Evolutionary conservation across 2,113 vertebrate genomes (phyloP).

Genomic region (Eulemur rufifrons): DNA sequence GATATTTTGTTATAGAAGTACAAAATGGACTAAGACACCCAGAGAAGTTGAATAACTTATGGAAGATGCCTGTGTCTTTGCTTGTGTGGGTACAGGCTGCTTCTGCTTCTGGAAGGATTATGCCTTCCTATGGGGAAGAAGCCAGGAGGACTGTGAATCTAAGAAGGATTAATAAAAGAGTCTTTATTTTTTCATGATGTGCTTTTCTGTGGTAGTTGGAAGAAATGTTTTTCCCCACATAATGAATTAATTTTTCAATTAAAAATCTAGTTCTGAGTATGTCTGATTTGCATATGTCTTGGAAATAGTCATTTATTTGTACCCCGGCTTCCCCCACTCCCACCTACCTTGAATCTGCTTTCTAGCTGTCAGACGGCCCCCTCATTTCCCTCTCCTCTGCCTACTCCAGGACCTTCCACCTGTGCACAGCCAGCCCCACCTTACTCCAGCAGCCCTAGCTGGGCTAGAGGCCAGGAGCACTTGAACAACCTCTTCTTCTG

Average conservation of each 20-base stretch:
- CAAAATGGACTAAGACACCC: background rate
- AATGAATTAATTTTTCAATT: background rate
- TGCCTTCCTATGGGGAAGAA: background rate
- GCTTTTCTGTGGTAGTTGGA: background rate
- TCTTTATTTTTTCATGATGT: background rate
- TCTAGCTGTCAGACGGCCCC: background rate
- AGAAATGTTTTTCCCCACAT: background rate
- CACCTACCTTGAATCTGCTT: constrained; percentile 30
- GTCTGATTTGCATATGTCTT: constrained; percentile 24
- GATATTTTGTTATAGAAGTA: background rate
- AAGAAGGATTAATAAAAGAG: background rate
- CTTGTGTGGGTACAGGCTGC: background rate
- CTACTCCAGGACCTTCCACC: background rate
- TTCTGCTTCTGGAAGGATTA: background rate
- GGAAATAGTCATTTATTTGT: constrained; percentile 49
- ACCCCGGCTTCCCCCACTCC: background rate
- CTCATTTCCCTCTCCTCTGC: background rate
- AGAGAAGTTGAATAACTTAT: background rate
- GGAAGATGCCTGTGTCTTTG: background rate
- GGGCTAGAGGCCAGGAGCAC: background rate
- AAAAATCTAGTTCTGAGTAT: constrained; percentile 12
- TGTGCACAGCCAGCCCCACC: background rate
- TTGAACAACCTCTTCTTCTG: background rate
- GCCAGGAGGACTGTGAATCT: background rate
- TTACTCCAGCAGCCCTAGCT: background rate